Percentiles rank a stretch among this genome's conserved stretches.
phyloP scores from a whole-genome alignment of 2,797 vertebrate genomes.

The Arrhamphus sclerolepis region DNA sequence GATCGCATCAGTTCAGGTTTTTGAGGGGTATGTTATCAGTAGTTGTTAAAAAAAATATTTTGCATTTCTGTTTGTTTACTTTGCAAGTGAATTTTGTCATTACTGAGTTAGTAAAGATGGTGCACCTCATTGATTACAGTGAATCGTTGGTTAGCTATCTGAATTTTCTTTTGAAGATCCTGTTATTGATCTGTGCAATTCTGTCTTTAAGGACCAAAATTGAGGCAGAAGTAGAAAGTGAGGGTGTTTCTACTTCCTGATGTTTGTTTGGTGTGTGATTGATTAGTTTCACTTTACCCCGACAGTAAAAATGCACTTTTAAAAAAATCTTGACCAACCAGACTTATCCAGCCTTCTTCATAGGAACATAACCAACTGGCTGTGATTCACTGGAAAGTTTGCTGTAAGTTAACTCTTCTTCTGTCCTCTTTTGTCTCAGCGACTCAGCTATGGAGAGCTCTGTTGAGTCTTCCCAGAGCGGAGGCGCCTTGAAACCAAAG shows the following conservation, averaged over 20 bases:
- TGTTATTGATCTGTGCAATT: not conserved
- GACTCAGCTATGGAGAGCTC: conserved; percentile 68
- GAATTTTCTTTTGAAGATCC: not conserved
- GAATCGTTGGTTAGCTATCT: not conserved
- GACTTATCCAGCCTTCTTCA: conserved; percentile 26
- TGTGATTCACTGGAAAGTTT: conserved; percentile 5
- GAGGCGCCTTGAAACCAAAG: conserved; percentile 51
- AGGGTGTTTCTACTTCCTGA: not conserved
- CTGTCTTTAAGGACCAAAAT: conserved; percentile 4
- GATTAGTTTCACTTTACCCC: conserved; percentile 29
- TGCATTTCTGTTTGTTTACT: too few relatives aligned
- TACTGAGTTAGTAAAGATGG: too few relatives aligned
- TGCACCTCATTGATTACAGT: too few relatives aligned
- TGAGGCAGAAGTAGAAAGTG: not conserved
- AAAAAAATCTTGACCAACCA: conserved; percentile 61
- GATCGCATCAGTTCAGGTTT: too few relatives aligned
- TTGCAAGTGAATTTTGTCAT: too few relatives aligned
- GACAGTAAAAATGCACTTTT: conserved; percentile 3
- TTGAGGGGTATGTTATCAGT: too few relatives aligned
- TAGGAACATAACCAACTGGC: conserved; percentile 12
- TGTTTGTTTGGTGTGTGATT: conserved; percentile 27
- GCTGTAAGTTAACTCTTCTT: conserved; percentile 26
- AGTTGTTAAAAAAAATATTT: too few relatives aligned
- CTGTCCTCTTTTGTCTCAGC: conserved; percentile 38
- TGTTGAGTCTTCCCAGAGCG: conserved; percentile 40